These are phyloP conservation scores for Dicrostonyx torquatus DNA, from an alignment of 2,797 vertebrate genomes.

Conservation along the genomic window DNA sequence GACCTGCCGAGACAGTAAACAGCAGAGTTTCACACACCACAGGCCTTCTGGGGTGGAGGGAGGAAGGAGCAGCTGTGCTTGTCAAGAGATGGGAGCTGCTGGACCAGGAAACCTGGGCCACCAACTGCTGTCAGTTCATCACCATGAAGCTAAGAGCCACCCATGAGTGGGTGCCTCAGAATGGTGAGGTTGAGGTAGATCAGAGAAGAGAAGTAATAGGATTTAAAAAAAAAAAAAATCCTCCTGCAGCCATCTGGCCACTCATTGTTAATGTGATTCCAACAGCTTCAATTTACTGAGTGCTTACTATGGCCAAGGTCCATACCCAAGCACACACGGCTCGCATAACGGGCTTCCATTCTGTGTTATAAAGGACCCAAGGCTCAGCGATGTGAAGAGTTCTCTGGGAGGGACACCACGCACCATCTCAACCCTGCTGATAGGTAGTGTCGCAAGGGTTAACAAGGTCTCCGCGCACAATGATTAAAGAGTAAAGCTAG, in stretches of 20 bases:
- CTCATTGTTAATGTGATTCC: not conserved
- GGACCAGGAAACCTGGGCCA: not conserved
- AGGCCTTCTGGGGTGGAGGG: not conserved
- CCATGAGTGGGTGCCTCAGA: not conserved
- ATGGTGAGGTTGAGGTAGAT: not conserved
- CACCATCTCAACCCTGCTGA: not conserved
- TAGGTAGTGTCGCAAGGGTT: not conserved
- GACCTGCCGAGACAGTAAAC: not conserved
- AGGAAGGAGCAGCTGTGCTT: not conserved
- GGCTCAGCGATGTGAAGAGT: not conserved
- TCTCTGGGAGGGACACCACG: not conserved
- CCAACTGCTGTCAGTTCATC: not conserved
- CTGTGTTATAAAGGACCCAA: conserved; percentile 44
- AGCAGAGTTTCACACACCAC: not conserved
- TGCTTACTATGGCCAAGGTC: not conserved
- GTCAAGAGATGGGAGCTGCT: not conserved
- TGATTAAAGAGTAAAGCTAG: not conserved
- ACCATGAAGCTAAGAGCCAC: not conserved
- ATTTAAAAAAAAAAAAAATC: not conserved
- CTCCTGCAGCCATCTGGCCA: not conserved
- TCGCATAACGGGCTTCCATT: not conserved
- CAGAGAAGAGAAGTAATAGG: conserved; percentile 4
- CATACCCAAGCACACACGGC: no score
- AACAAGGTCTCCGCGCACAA: not conserved
- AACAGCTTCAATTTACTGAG: not conserved